phyloP scores from a whole-genome alignment of 2,888 invertebrate species.

The Agrochola lota region DNA sequence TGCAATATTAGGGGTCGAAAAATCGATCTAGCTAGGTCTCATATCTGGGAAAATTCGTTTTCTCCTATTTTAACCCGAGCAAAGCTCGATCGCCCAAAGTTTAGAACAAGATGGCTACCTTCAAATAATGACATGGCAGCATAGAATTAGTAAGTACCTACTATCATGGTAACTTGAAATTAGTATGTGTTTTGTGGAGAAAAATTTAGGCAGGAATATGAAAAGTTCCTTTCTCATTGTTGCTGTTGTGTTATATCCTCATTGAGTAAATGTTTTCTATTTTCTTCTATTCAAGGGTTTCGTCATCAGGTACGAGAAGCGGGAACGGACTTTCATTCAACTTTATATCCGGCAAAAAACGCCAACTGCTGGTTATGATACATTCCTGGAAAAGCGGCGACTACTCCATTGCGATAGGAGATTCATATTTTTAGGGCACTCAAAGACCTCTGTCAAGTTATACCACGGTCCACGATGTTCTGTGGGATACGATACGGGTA shows the following conservation, averaged over 20 bases:
- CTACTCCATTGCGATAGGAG: background rate
- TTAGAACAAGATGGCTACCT: no score
- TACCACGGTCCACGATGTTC: background rate
- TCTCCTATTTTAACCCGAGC: no score
- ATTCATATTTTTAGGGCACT: background rate
- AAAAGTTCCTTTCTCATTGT: background rate
- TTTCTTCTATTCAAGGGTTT: background rate
- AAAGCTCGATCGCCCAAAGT: no score
- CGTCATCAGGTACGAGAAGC: background rate
- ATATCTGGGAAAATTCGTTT: no score
- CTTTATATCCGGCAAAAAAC: background rate
- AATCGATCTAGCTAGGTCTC: no score
- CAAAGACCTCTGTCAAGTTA: background rate
- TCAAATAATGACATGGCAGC: no score
- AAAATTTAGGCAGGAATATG: background rate
- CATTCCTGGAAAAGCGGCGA: background rate
- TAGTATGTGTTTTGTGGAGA: background rate
- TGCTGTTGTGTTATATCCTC: background rate
- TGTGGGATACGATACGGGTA: background rate
- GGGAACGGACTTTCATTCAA: no score
- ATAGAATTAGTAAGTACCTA: no score
- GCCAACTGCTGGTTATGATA: background rate
- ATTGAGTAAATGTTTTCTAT: background rate
- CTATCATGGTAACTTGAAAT: no score
- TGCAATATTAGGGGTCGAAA: no score